A percentile compares a stretch with the other conserved stretches of the same genome.
These are phyloP conservation scores for Stenodera caucasica DNA, from an alignment of 2,888 invertebrate species.

Conservation along the genomic window DNA sequence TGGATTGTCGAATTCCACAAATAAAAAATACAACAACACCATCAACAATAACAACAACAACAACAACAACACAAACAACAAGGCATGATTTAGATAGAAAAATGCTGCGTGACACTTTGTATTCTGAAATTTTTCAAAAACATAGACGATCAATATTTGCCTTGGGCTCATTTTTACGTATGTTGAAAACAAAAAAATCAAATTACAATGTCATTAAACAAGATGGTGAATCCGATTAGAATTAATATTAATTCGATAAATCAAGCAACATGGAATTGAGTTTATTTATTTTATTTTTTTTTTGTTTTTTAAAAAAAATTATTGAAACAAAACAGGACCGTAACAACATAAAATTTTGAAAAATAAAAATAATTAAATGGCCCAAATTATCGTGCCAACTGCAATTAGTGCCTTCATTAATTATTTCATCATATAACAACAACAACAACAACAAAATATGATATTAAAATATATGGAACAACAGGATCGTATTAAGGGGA, in stretches of 20 bases:
- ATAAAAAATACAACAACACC: constrained; percentile 38
- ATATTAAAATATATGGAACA: too few species aligned
- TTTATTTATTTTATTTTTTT: too few species aligned
- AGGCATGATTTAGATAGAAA: constrained; percentile 60
- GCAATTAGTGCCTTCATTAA: neutral
- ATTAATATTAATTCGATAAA: too few species aligned
- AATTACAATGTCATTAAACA: constrained; percentile 75
- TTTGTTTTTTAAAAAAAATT: too few species aligned
- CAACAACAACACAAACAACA: constrained; percentile 37
- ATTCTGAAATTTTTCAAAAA: constrained; percentile 77
- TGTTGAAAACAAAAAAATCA: constrained; percentile 73
- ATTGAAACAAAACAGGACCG: too few species aligned
- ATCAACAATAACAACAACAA: constrained; percentile 36
- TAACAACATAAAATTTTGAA: too few species aligned
- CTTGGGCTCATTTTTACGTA: constrained; percentile 72
- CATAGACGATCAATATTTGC: constrained; percentile 76
- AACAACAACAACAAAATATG: too few species aligned
- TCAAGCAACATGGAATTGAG: too few species aligned
- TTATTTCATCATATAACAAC: too few species aligned
- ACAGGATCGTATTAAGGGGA: too few species aligned
- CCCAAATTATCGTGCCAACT: neutral
- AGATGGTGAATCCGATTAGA: constrained; percentile 51
- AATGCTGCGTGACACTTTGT: constrained; percentile 71
- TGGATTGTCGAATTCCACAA: constrained; percentile 52
- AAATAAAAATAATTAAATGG: neutral